Evolutionary conservation across 2,113 vertebrate species (phyloP).

Genomic region (Anoplopoma fimbria): DNA sequence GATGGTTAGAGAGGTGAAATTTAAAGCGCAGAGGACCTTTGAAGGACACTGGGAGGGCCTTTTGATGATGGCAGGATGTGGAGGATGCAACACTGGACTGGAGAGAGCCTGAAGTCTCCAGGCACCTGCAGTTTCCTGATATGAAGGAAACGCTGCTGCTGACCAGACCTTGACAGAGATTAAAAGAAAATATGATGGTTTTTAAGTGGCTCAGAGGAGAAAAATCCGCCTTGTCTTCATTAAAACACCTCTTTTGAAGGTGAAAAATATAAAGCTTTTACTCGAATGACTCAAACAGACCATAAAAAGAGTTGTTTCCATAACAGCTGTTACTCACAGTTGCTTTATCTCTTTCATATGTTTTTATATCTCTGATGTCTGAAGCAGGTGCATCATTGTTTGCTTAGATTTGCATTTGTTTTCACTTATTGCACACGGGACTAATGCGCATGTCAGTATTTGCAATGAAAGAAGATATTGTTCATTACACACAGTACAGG

Average conservation of each 20-base stretch:
- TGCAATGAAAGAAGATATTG: neutral
- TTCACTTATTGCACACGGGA: neutral
- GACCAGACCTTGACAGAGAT: constrained; percentile 7
- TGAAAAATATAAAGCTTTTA: neutral
- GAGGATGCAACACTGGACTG: constrained; percentile 13
- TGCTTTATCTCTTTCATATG: neutral
- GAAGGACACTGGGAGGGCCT: constrained; percentile 78
- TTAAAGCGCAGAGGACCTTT: constrained; percentile 79
- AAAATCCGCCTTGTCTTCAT: neutral
- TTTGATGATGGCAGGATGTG: constrained; percentile 55
- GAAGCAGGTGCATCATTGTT: neutral
- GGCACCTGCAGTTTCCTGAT: constrained; percentile 32
- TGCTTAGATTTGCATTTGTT: neutral
- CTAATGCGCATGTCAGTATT: neutral
- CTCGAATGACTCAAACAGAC: neutral
- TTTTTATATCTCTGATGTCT: neutral
- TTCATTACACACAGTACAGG: neutral
- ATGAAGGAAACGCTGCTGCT: constrained; percentile 40
- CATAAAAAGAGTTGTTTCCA: neutral
- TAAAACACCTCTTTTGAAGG: neutral
- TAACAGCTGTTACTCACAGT: constrained; percentile 25
- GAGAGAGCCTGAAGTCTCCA: constrained; percentile 3
- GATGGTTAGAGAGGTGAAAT: constrained; percentile 82
- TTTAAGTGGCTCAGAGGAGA: constrained; percentile 16
- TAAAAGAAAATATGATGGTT: neutral